Conservation (phyloP, 2,113 vertebrate species). For the Herpetotheres cachinnans region DNA sequence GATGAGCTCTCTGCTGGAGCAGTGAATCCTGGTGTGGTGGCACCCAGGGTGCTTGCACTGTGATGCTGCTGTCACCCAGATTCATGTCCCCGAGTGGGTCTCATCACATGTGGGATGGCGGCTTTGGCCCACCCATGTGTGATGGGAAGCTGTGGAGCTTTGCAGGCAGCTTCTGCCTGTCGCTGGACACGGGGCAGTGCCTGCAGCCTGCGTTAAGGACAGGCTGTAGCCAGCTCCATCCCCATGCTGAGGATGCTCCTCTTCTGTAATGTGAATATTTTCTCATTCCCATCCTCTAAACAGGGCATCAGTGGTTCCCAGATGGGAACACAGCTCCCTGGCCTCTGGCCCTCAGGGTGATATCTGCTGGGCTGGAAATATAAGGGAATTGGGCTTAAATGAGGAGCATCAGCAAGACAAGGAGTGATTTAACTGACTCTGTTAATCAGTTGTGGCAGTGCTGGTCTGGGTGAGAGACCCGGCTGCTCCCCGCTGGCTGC, state of each 20-base stretch:
- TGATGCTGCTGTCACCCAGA: background rate
- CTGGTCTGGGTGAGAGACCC: background rate
- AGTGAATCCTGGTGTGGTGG: background rate
- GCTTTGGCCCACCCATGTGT: rapidly evolving
- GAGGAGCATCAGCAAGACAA: background rate
- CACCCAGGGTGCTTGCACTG: rapidly evolving
- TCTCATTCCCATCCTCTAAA: background rate
- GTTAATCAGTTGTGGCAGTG: background rate
- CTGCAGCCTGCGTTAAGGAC: background rate
- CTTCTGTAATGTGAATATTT: background rate
- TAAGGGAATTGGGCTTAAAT: background rate
- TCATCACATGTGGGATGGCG: rapidly evolving
- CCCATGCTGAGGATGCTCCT: rapidly evolving
- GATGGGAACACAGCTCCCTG: background rate
- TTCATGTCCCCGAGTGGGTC: rapidly evolving
- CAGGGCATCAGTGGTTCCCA: rapidly evolving
- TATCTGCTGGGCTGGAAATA: background rate
- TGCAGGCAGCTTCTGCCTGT: background rate
- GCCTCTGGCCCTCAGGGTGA: background rate
- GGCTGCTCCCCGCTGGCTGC: background rate
- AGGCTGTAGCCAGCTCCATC: background rate
- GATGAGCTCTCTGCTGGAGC: background rate
- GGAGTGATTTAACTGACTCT: background rate
- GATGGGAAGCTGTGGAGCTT: background rate
- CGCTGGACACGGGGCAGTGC: background rate